phyloP scores from a whole-genome alignment of 35 echinoderm and acorn worm genomes.

The Patiria miniata region DNA sequence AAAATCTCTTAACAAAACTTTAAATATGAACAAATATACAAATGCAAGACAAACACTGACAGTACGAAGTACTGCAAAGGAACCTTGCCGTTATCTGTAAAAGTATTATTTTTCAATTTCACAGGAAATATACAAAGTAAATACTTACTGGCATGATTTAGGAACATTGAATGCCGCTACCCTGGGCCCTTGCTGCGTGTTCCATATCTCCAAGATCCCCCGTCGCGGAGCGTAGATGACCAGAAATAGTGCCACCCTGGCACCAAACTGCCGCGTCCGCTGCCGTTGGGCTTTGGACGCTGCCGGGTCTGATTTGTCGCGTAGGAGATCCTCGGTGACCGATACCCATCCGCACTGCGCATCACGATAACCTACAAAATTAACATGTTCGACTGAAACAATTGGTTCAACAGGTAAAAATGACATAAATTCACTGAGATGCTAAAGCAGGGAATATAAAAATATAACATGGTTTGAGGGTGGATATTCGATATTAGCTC shows the following conservation, averaged over 20 bases:
- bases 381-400: neutral
- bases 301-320: slow-evolving; percentile 43
- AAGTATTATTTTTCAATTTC: neutral
- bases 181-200: slow-evolving; percentile 94
- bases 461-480: no score
- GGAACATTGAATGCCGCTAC: slow-evolving; percentile 98
- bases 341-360: slow-evolving; percentile 98
- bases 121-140: no score
- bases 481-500: no score
- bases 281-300: slow-evolving; percentile 20
- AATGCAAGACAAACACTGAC: no score
- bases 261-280: slow-evolving; percentile 18
- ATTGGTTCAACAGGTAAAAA: no score
- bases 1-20: no score
- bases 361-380: slow-evolving; percentile 77
- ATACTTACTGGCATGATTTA: slow-evolving; percentile 85
- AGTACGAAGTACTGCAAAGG: no score
- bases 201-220: slow-evolving; percentile 97
- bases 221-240: slow-evolving; percentile 94
- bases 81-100: no score
- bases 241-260: slow-evolving; percentile 84
- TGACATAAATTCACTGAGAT: no score
- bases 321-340: slow-evolving; percentile 74
- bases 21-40: no score
- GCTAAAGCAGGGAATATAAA: no score